Conservation (phyloP, 2,888 invertebrate species). For the Asteroscopus sphinx region DNA sequence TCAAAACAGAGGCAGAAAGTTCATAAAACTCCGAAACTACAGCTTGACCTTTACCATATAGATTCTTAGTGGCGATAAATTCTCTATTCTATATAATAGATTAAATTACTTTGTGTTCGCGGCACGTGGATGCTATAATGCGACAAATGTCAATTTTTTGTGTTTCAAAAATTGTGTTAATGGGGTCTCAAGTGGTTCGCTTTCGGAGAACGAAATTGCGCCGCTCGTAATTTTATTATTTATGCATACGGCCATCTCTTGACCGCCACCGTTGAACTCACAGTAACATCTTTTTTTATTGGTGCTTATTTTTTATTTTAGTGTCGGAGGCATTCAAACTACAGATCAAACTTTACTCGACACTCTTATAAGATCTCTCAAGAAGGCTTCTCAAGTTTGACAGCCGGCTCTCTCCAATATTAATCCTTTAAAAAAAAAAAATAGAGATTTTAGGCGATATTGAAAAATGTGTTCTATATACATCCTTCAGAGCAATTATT, state of each 20-base stretch:
- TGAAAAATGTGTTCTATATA: too few species aligned
- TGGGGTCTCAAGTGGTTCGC: slow-evolving; percentile 43
- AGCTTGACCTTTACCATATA: slow-evolving; percentile 41
- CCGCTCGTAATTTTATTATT: slow-evolving; percentile 58
- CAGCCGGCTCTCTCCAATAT: too few species aligned
- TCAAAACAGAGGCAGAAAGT: slow-evolving; percentile 45
- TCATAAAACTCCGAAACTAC: slow-evolving; percentile 43
- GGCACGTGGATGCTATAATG: slow-evolving; percentile 54
- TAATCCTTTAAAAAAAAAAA: too few species aligned
- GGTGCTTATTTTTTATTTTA: slow-evolving; percentile 42
- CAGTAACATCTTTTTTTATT: slow-evolving; percentile 46
- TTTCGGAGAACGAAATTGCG: slow-evolving; percentile 24
- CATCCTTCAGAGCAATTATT: too few species aligned
- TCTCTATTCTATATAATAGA: slow-evolving; percentile 27
- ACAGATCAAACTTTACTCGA: slow-evolving; percentile 26
- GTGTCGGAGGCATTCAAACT: slow-evolving; percentile 21
- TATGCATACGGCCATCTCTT: slow-evolving; percentile 51
- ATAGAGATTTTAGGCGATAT: too few species aligned
- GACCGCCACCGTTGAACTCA: slow-evolving; percentile 55
- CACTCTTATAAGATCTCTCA: too few species aligned
- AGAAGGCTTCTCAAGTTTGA: too few species aligned
- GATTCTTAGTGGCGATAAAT: slow-evolving; percentile 41
- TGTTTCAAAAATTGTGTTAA: slow-evolving; percentile 60
- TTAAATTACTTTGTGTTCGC: slow-evolving; percentile 41
- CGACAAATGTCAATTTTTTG: slow-evolving; percentile 43